Percentiles rank a stretch among this genome's conserved stretches.
phyloP scores from a whole-genome alignment of 2,888 invertebrate species.

The Muschampia plurimacula region DNA sequence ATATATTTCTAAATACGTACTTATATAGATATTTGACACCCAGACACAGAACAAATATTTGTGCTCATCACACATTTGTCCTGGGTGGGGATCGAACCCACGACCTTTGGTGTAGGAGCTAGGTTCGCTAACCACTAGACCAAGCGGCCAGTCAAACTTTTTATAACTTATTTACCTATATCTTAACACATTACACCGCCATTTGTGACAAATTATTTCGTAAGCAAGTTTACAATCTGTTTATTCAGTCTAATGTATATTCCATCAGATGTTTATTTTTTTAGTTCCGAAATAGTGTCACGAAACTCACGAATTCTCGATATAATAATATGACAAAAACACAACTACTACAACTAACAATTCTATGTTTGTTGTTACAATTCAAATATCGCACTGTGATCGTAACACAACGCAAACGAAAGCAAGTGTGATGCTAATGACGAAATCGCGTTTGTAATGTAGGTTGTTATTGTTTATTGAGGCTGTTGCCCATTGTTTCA shows the following conservation, averaged over 20 bases:
- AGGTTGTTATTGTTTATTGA: not conserved
- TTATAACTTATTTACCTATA: too few species aligned
- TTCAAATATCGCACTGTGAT: slow-evolving; percentile 20
- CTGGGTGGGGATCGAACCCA: too few species aligned
- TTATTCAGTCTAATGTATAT: not conserved
- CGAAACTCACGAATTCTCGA: not conserved
- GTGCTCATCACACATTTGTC: too few species aligned
- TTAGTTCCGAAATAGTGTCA: not conserved
- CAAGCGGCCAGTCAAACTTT: too few species aligned
- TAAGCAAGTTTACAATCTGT: not conserved
- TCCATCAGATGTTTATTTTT: not conserved
- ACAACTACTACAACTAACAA: not conserved
- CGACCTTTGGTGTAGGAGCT: too few species aligned
- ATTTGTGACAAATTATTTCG: not conserved
- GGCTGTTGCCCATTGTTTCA: slow-evolving; percentile 19
- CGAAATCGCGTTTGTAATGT: slow-evolving; percentile 25
- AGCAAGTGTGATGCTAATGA: slow-evolving; percentile 20
- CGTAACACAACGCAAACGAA: slow-evolving; percentile 21
- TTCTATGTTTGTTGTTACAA: slow-evolving; percentile 17
- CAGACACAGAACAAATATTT: too few species aligned
- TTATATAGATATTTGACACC: too few species aligned
- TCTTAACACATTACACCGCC: not conserved
- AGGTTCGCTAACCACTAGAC: too few species aligned
- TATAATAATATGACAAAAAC: not conserved
- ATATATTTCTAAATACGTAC: too few species aligned